These are phyloP conservation scores for Rambutsinella grinnellia DNA, from an alignment of 2,888 invertebrate species.

Conservation along the genomic window DNA sequence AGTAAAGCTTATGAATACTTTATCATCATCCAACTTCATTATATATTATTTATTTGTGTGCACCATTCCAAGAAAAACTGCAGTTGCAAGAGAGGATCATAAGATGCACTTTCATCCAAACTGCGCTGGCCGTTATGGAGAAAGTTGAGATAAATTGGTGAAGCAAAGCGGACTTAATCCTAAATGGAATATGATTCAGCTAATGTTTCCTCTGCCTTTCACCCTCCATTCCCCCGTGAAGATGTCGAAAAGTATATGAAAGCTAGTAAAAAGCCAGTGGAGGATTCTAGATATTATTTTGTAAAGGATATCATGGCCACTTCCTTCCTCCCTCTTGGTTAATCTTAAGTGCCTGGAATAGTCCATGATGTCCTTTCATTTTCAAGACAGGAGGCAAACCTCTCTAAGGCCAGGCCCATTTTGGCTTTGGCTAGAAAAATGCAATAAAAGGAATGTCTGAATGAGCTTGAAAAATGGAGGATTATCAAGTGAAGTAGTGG, in stretches of 20 bases:
- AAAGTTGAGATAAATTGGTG: slow-evolving; percentile 32
- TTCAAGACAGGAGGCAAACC: slow-evolving; percentile 27
- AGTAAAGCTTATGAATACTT: too few species aligned
- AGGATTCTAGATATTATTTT: too few species aligned
- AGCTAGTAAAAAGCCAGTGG: too few species aligned
- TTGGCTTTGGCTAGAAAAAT: slow-evolving; percentile 17
- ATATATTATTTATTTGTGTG: too few species aligned
- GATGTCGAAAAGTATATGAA: too few species aligned
- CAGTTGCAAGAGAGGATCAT: too few species aligned
- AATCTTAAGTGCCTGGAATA: too few species aligned
- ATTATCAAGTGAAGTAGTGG: slow-evolving; percentile 48
- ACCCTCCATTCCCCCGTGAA: neutral
- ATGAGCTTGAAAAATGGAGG: slow-evolving; percentile 47
- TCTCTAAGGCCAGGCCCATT: slow-evolving; percentile 3
- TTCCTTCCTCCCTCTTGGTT: too few species aligned
- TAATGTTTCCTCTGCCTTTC: slow-evolving; percentile 20
- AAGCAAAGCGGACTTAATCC: slow-evolving; percentile 39
- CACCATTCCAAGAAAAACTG: too few species aligned
- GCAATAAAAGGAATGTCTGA: slow-evolving; percentile 39
- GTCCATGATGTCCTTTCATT: slow-evolving; percentile 8
- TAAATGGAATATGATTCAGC: slow-evolving; percentile 42
- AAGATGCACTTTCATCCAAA: too few species aligned
- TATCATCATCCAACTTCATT: too few species aligned
- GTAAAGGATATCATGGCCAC: too few species aligned
- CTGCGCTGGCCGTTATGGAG: neutral